Evolutionary conservation across 2,797 vertebrate species (phyloP).

Genomic region (Acanthiza pusilla): DNA sequence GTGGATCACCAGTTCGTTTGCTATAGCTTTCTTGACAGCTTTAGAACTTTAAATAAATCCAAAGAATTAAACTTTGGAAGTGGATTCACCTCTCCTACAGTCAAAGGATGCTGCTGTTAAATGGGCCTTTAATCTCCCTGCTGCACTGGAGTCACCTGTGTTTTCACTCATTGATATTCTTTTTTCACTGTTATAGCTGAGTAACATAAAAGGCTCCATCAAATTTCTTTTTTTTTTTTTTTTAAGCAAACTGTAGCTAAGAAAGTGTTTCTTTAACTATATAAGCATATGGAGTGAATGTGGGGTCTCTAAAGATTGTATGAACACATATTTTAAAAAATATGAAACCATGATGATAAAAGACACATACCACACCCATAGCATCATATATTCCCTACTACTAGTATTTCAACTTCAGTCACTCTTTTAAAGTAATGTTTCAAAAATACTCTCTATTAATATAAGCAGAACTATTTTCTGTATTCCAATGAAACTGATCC

Average conservation of each 20-base stretch:
- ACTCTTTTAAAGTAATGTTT: not conserved
- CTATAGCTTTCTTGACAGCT: not conserved
- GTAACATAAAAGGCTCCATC: not conserved
- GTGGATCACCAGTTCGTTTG: not conserved
- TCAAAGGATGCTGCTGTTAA: not conserved
- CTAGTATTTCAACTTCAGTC: constrained; percentile 10
- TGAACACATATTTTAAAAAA: not conserved
- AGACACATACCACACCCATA: not conserved
- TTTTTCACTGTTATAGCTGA: not conserved
- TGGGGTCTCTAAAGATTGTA: not conserved
- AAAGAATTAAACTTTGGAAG: not conserved
- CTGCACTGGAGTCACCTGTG: not conserved
- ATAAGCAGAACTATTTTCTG: constrained; percentile 25
- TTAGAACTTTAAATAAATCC: not conserved
- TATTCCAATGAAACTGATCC: constrained; percentile 38
- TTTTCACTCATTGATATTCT: not conserved
- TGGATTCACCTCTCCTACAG: not conserved
- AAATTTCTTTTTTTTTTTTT: not conserved
- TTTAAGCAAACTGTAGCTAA: not conserved
- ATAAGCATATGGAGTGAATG: not conserved
- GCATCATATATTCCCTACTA: not conserved
- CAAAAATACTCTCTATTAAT: not conserved
- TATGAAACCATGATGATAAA: not conserved
- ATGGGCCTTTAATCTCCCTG: not conserved
- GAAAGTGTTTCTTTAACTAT: not conserved